Percentiles rank a stretch among this genome's conserved stretches.
phyloP scores from a whole-genome alignment of 2,113 vertebrate species.

The Mesembrinibis cayennensis region DNA sequence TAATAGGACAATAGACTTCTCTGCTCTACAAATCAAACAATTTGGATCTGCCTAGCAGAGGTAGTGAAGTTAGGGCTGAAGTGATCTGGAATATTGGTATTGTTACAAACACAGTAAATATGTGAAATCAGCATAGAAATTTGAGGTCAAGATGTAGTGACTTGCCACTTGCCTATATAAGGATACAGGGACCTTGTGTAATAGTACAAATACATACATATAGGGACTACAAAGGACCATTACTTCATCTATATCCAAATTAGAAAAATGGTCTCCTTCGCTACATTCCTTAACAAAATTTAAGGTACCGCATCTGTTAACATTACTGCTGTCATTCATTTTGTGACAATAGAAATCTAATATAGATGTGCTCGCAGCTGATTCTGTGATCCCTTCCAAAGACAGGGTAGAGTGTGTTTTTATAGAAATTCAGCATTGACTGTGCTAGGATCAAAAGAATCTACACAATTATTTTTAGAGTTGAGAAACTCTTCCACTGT shows the following conservation, averaged over 20 bases:
- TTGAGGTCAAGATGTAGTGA: not conserved
- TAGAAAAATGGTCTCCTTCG: not conserved
- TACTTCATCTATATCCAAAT: not conserved
- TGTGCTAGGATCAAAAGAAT: not conserved
- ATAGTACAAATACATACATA: not conserved
- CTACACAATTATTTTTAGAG: not conserved
- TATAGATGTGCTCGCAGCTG: not conserved
- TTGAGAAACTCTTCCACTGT: not conserved
- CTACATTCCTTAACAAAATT: constrained; percentile 25
- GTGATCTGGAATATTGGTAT: not conserved
- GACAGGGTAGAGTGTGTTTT: not conserved
- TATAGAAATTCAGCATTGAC: not conserved
- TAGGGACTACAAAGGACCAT: not conserved
- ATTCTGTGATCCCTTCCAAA: not conserved
- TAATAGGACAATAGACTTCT: not conserved
- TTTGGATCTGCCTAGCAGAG: not conserved
- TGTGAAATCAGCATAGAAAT: not conserved
- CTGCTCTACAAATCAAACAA: not conserved
- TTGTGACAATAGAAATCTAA: constrained; percentile 28
- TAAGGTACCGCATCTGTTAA: not conserved
- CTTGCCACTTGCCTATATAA: not conserved
- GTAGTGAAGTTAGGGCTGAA: not conserved
- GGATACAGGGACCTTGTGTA: not conserved
- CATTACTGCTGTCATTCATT: not conserved
- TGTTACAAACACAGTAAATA: not conserved